These are phyloP conservation scores for Callosobruchus maculatus DNA, from an alignment of 2,888 invertebrate genomes.

Conservation along the genomic window DNA sequence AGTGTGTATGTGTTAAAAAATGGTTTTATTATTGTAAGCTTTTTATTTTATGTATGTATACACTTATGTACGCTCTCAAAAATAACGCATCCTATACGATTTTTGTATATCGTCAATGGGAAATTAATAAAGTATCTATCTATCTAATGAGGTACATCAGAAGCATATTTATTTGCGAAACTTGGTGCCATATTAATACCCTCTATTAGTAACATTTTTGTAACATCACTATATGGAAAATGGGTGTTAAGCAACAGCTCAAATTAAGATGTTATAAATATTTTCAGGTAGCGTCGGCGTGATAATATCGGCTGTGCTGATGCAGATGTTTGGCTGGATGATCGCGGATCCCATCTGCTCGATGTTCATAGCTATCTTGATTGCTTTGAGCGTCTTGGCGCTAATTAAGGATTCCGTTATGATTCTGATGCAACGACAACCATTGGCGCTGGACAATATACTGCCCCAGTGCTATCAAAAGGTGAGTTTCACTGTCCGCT, in stretches of 20 bases:
- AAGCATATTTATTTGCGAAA: too few relatives aligned
- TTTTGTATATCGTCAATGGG: too few relatives aligned
- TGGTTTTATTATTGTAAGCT: too few relatives aligned
- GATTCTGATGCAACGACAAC: constrained; percentile 93
- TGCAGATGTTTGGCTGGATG: constrained; percentile 97
- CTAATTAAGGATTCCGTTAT: constrained; percentile 83
- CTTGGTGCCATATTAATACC: too few relatives aligned
- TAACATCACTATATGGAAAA: too few relatives aligned
- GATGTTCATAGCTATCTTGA: constrained; percentile 90
- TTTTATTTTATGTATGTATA: too few relatives aligned
- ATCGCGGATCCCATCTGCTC: constrained; percentile 98
- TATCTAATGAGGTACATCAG: too few relatives aligned
- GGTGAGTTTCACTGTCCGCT: constrained; percentile 46
- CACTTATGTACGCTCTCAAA: too few relatives aligned
- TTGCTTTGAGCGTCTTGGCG: constrained; percentile 81
- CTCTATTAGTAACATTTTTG: too few relatives aligned
- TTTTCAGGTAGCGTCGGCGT: constrained; percentile 85
- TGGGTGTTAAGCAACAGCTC: background rate
- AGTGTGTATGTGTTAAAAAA: too few relatives aligned
- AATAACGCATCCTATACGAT: too few relatives aligned
- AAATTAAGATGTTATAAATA: constrained; percentile 2
- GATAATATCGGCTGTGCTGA: constrained; percentile 89
- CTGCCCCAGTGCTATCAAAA: constrained; percentile 87
- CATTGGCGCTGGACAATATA: constrained; percentile 72
- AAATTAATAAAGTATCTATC: too few relatives aligned